Evolutionary conservation across 2,797 vertebrate species (phyloP).

Genomic region (Geotrypetes seraphini): DNA sequence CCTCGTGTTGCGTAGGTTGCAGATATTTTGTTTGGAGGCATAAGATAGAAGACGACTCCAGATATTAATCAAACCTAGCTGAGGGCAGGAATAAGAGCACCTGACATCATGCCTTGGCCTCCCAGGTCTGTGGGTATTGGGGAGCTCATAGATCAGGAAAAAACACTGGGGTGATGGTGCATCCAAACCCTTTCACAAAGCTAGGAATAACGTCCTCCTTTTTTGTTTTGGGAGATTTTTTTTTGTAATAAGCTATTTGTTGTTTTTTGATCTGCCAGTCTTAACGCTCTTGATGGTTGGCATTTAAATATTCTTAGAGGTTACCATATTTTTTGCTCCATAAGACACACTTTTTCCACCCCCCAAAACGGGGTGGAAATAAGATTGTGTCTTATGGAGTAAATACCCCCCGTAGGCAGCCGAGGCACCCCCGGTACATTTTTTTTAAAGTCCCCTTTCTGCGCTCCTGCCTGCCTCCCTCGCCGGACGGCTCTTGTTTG

Average conservation of each 20-base stretch:
- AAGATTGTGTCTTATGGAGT: too few relatives aligned
- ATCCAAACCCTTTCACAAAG: too few relatives aligned
- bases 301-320: conserved; percentile 12
- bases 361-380: too few relatives aligned
- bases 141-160: conserved; percentile 1
- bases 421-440: too few relatives aligned
- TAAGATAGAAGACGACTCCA: conserved; percentile 35
- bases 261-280: conserved; percentile 2
- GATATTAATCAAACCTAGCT: conserved; percentile 45
- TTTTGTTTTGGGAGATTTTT: conserved; percentile 12
- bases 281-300: conserved; percentile 5
- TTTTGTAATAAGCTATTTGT: background rate
- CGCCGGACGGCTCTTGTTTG: too few relatives aligned
- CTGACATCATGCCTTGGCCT: conserved; percentile 29
- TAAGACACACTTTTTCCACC: too few relatives aligned
- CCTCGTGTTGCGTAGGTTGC: conserved; percentile 36
- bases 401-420: too few relatives aligned
- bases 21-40: conserved; percentile 37
- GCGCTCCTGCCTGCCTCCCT: too few relatives aligned
- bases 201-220: background rate
- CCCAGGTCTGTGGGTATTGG: background rate
- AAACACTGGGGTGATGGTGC: too few relatives aligned
- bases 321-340: too few relatives aligned
- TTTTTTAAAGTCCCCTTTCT: too few relatives aligned
- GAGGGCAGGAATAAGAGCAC: conserved; percentile 33